Percentiles rank a stretch among this genome's conserved stretches.
Evolutionary conservation across 2,113 vertebrate genomes (phyloP).

Genomic region (Thinocorus orbignyianus): DNA sequence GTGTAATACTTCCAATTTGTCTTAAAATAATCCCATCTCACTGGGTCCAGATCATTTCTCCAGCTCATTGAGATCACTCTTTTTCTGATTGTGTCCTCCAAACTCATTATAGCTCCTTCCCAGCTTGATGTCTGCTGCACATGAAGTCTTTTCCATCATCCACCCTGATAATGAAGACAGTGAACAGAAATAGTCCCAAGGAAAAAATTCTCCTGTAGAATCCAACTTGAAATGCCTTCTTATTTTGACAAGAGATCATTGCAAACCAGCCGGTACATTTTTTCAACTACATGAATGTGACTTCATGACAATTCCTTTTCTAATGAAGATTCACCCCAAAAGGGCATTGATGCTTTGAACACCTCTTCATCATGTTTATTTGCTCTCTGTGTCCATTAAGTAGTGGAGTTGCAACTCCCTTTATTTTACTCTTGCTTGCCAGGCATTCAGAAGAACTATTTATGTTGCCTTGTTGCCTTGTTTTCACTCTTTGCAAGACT

Average conservation of each 20-base stretch:
- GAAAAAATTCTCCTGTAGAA: slow-evolving; percentile 9
- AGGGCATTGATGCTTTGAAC: not conserved
- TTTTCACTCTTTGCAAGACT: not conserved
- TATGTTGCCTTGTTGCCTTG: not conserved
- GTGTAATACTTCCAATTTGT: not conserved
- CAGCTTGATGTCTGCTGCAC: slow-evolving; percentile 11
- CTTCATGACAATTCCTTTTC: not conserved
- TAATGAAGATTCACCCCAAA: not conserved
- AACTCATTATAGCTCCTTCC: slow-evolving; percentile 21
- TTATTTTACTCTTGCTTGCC: not conserved
- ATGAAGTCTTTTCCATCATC: slow-evolving; percentile 40
- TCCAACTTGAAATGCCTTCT: not conserved
- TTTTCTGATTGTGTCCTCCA: slow-evolving; percentile 21
- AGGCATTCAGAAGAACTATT: not conserved
- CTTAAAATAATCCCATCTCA: slow-evolving; percentile 17
- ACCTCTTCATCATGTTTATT: not conserved
- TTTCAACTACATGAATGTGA: not conserved
- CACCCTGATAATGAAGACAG: slow-evolving; percentile 29
- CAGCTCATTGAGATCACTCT: not conserved
- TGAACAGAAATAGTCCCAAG: slow-evolving; percentile 49
- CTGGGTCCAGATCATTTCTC: not conserved
- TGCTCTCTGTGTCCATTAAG: not conserved
- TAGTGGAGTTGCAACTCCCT: not conserved
- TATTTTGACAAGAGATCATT: not conserved
- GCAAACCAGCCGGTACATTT: not conserved